Base-by-base conservation (phyloP, 2,888 invertebrate genomes). In the Agrochola macilenta region DNA sequence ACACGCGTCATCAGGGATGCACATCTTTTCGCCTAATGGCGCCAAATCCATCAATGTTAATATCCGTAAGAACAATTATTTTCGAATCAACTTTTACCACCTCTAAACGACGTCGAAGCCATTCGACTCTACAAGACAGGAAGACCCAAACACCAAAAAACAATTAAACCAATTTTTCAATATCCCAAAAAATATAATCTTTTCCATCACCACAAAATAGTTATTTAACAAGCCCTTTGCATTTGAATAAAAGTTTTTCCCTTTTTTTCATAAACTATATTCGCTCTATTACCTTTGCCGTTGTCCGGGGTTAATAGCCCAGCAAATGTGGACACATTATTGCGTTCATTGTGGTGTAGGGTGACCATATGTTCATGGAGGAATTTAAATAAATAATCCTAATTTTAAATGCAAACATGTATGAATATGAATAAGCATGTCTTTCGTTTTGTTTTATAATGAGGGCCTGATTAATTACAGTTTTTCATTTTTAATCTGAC, bases 261-360 rank as follows among this genome's bases (percentile, higher is more conserved):
- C 49, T 69, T 86, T 85, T 90, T 85, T 74, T 61, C 57, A 80
- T 81, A 84, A 76, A 86, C 83, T 76, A 87, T 87, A 78, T 88
- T 89, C 90, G 91, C 86, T 92, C 91, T 88, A 91, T 89, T 93
- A 91, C 91, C 89, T 89, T 85, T 82, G 23, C 76, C 66, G 85
- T 92, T 93, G 94, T 94, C 89, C 89, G 81, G 63, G 85, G 89
- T 93, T 95, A 95, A 95, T 94, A 92, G 92, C 86, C 92, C 94
- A 91, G 90, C 87, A 94, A 95, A 95, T 93, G 94, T 94, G 93
- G 93, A 90, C 93, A 93, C 92, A 92, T 94, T 94, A 86, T 85
- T 85, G 60, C 69, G 75, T 71, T 54, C 79, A 88, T 79, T 88
- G 87, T 86, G 54, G 17, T 1, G 49, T 89, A 91, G 89, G 91